phyloP scores from a whole-genome alignment of 23 tunicate species.

The Halocynthia roretzi region DNA sequence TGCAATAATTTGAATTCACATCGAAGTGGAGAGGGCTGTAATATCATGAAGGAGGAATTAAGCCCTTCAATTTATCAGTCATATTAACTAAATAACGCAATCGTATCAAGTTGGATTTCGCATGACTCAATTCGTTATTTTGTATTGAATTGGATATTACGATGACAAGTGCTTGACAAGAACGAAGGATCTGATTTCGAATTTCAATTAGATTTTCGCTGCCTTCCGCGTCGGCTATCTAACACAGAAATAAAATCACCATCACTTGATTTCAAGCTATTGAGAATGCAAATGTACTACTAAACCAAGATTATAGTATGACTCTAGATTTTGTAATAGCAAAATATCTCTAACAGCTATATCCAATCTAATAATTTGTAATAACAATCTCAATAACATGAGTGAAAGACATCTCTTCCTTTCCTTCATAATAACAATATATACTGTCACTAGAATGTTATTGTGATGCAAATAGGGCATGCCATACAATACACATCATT shows the following conservation, averaged over 20 bases:
- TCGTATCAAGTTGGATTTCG: conserved; percentile 37
- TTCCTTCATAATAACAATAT: not conserved
- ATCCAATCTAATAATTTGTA: too few relatives aligned
- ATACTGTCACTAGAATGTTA: not conserved
- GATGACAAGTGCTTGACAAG: conserved; percentile 20
- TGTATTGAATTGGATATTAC: conserved; percentile 40
- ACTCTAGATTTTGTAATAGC: too few relatives aligned
- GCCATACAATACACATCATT: not conserved
- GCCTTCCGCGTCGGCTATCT: conserved; percentile 39
- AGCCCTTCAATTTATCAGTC: conserved; percentile 45
- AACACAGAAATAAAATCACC: not conserved
- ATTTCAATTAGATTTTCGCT: conserved; percentile 3
- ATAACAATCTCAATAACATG: too few relatives aligned
- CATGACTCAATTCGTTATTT: conserved; percentile 11
- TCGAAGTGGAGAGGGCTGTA: too few relatives aligned
- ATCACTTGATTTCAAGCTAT: not conserved
- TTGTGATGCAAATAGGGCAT: not conserved
- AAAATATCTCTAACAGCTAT: too few relatives aligned
- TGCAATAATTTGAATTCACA: too few relatives aligned
- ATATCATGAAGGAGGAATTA: conserved; percentile 45
- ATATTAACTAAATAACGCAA: conserved; percentile 66
- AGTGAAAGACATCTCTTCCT: too few relatives aligned
- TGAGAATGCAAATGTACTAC: not conserved
- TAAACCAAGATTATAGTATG: too few relatives aligned
- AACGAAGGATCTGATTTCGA: conserved; percentile 12